A percentile compares a stretch with the other conserved stretches of the same genome.
Conservation (phyloP, 1,140 invertebrate species). For the Limonius californicus region DNA sequence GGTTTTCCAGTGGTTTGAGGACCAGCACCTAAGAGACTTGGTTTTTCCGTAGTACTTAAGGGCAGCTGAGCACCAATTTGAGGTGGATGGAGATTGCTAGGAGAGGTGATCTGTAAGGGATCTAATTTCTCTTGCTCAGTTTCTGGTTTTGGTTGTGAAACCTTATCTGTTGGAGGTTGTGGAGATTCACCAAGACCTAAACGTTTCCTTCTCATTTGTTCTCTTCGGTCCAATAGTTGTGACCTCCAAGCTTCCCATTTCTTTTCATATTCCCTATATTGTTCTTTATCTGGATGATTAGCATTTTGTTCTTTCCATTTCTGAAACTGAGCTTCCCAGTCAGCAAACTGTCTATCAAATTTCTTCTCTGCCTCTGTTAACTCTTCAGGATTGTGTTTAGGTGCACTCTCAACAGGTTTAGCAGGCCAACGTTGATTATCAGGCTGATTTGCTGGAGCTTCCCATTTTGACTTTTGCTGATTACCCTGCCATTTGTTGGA, state of each 20-base stretch:
- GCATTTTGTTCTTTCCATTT: constrained; percentile 81
- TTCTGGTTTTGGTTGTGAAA: constrained; percentile 2
- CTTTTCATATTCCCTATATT: constrained; percentile 76
- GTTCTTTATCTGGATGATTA: constrained; percentile 79
- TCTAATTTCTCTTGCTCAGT: neutral
- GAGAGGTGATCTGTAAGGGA: no score
- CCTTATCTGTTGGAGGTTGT: no score
- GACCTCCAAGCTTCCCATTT: constrained; percentile 77
- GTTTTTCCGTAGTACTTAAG: neutral
- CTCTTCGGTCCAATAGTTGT: constrained; percentile 70
- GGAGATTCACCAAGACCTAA: constrained; percentile 39
- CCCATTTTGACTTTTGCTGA: neutral
- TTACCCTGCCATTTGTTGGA: neutral
- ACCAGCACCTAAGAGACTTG: neutral
- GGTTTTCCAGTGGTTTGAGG: no score
- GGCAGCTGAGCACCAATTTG: no score
- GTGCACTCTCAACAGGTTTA: neutral
- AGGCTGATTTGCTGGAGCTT: neutral
- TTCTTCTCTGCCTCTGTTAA: constrained; percentile 67
- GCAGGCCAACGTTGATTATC: neutral
- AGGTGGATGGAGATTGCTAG: no score
- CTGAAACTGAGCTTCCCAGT: constrained; percentile 81
- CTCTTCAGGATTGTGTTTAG: constrained; percentile 33
- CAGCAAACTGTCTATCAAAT: constrained; percentile 77
- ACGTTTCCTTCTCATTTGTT: constrained; percentile 71